A percentile compares a stretch with the other conserved stretches of the same genome.
These are phyloP conservation scores for Tapirus indicus DNA, from an alignment of 2,797 vertebrate genomes.

Conservation along the genomic window DNA sequence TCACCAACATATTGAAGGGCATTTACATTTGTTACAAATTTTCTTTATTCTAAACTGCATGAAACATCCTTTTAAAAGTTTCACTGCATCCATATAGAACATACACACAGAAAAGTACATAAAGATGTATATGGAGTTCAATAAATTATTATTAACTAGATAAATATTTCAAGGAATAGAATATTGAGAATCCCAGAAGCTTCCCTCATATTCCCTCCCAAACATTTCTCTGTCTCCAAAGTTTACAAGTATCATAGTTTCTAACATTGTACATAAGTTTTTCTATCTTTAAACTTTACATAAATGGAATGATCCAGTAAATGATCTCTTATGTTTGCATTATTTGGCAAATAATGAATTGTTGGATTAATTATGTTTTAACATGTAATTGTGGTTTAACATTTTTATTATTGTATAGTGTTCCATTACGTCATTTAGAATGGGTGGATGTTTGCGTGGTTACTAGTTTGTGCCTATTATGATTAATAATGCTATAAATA, in stretches of 20 bases:
- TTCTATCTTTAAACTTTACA: neutral
- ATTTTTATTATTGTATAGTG: neutral
- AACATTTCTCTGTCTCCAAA: neutral
- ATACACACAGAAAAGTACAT: neutral
- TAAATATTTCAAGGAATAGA: neutral
- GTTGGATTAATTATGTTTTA: neutral
- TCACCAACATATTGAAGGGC: neutral
- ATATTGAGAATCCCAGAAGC: neutral
- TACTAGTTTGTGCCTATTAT: neutral
- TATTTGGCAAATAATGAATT: neutral
- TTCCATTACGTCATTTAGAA: neutral
- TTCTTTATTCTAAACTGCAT: slow-evolving; percentile 26
- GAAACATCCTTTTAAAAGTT: neutral
- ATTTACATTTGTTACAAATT: slow-evolving; percentile 40
- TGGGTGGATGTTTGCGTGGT: neutral
- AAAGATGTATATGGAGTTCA: neutral
- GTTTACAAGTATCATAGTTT: neutral
- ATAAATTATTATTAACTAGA: neutral
- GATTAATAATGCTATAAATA: neutral
- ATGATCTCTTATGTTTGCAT: neutral
- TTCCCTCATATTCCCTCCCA: neutral
- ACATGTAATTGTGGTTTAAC: neutral
- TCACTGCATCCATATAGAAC: neutral
- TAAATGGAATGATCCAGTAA: neutral
- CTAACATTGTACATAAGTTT: neutral